These are phyloP conservation scores for Chrysomela aeneicollis DNA, from an alignment of 2,888 invertebrate species.

Conservation along the genomic window DNA sequence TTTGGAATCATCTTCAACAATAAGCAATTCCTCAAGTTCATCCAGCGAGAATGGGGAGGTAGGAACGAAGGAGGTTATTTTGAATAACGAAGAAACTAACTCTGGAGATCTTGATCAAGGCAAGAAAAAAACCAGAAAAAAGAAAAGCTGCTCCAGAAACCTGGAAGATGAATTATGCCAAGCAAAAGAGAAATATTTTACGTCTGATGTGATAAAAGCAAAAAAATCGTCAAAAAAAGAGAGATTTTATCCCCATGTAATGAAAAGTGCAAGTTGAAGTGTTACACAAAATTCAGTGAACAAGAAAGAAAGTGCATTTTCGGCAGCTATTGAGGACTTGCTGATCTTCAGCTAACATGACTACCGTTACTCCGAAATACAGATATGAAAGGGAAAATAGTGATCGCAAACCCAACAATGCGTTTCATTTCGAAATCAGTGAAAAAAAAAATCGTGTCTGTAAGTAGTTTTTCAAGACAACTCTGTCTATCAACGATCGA, in stretches of 20 bases:
- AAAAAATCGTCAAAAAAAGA: not conserved
- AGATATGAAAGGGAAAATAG: not conserved
- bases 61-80: too few species aligned
- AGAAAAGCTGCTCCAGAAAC: too few species aligned
- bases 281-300: slow-evolving; percentile 26
- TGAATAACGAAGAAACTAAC: too few species aligned
- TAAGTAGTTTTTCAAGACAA: slow-evolving; percentile 7
- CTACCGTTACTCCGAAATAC: slow-evolving; percentile 22
- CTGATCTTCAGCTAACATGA: slow-evolving; percentile 21
- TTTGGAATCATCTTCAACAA: too few species aligned
- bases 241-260: slow-evolving; percentile 20
- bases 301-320: slow-evolving; percentile 26
- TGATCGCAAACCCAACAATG: slow-evolving; percentile 20
- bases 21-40: too few species aligned
- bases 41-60: too few species aligned
- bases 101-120: too few species aligned
- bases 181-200: too few species aligned
- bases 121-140: too few species aligned
- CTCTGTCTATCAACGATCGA: slow-evolving; percentile 24
- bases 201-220: too few species aligned
- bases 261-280: slow-evolving; percentile 27
- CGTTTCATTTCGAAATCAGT: slow-evolving; percentile 24
- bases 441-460: slow-evolving; percentile 26
- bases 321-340: slow-evolving; percentile 27
- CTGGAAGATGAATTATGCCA: too few species aligned